phyloP scores from a whole-genome alignment of 64 coral and sea anemone genomes.

The Montipora sp. region DNA sequence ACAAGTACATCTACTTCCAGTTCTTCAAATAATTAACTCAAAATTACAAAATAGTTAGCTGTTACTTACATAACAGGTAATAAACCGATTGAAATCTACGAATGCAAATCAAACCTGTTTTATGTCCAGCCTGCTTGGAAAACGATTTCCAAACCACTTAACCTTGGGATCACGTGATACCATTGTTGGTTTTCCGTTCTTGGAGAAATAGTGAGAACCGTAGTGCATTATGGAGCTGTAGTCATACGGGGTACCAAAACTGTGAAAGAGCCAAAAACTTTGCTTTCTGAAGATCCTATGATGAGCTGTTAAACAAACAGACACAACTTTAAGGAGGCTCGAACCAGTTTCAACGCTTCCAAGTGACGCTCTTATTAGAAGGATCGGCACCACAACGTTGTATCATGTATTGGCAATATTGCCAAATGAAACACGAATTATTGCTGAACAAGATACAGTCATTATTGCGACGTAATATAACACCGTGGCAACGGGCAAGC shows the following conservation, averaged over 20 bases:
- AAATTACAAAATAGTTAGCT: too few relatives aligned
- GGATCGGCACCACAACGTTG: too few relatives aligned
- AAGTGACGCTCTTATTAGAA: too few relatives aligned
- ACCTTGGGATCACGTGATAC: constrained; percentile 10
- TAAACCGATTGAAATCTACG: not conserved
- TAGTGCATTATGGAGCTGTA: constrained; percentile 39
- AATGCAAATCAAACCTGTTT: not conserved
- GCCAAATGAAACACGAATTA: too few relatives aligned
- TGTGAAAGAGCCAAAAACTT: not conserved
- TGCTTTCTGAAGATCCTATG: constrained; percentile 1
- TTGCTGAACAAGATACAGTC: too few relatives aligned
- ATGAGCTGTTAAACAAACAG: not conserved
- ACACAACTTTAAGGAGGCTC: not conserved
- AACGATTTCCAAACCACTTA: constrained; percentile 7
- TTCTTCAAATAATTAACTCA: too few relatives aligned
- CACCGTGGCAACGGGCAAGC: too few relatives aligned
- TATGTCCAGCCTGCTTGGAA: constrained; percentile 1
- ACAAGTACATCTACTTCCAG: too few relatives aligned
- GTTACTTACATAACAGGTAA: too few relatives aligned
- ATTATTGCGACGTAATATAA: too few relatives aligned
- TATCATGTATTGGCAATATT: too few relatives aligned
- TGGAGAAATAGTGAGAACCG: constrained; percentile 10
- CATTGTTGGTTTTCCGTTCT: constrained; percentile 22
- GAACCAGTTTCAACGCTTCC: too few relatives aligned
- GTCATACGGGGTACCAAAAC: constrained; percentile 21